Percentiles rank a stretch among this genome's conserved stretches.
These are phyloP conservation scores for Ornithoptera alexandrae DNA, from an alignment of 2,888 invertebrate species.

Conservation along the genomic window DNA sequence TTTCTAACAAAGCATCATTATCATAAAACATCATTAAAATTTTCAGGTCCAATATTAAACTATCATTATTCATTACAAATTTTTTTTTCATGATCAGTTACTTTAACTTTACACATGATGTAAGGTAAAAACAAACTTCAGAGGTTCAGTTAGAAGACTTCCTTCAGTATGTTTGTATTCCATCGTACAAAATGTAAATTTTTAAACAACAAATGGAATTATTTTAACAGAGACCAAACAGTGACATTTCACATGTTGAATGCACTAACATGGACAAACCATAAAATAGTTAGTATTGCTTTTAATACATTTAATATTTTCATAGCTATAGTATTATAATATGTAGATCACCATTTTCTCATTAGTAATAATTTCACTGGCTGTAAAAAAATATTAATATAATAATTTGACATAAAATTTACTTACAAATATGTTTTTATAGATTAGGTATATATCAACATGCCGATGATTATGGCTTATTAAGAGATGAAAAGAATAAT, in stretches of 20 bases:
- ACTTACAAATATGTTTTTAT: slow-evolving; percentile 37
- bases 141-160: not conserved
- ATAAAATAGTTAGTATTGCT: not conserved
- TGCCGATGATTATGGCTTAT: slow-evolving; percentile 83
- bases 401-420: too few species aligned
- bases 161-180: not conserved
- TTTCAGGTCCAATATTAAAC: not conserved
- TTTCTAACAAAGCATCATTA: not conserved
- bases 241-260: not conserved
- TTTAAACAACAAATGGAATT: not conserved
- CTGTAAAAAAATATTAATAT: not conserved
- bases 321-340: not conserved
- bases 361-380: not conserved
- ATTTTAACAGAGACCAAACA: not conserved
- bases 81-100: slow-evolving; percentile 4
- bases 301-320: not conserved
- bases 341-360: not conserved
- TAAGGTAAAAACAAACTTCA: too few species aligned
- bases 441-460: slow-evolving; percentile 88
- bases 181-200: not conserved
- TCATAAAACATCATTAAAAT: not conserved
- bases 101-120: too few species aligned
- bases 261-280: not conserved
- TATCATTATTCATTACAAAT: not conserved
- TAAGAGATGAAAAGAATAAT: slow-evolving; percentile 82